These are phyloP conservation scores for Cephus sareptanus DNA, from an alignment of 2,888 invertebrate genomes.

Conservation along the genomic window DNA sequence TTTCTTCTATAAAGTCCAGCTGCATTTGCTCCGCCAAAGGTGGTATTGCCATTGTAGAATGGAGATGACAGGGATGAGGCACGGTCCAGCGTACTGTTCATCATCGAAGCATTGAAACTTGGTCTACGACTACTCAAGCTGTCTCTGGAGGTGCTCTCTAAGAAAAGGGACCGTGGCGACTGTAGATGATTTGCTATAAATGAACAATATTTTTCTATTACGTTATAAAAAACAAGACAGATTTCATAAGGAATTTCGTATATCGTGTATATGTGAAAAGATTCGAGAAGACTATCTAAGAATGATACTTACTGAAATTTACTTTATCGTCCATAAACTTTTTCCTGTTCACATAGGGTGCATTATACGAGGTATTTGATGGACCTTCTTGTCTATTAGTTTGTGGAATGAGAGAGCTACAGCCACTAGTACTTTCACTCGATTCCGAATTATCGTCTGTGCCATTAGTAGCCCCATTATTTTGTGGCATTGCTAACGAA, in stretches of 20 bases:
- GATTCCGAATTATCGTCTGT: constrained; percentile 70
- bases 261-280: background rate
- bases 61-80: constrained; percentile 71
- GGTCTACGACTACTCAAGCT: constrained; percentile 68
- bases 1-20: constrained; percentile 52
- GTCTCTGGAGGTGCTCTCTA: constrained; percentile 63
- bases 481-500: constrained; percentile 31
- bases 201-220: constrained; percentile 11
- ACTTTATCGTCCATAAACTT: constrained; percentile 55
- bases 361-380: constrained; percentile 42
- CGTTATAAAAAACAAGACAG: background rate
- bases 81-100: constrained; percentile 64
- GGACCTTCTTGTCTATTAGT: constrained; percentile 58
- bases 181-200: constrained; percentile 56
- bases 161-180: constrained; percentile 61
- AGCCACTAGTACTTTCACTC: constrained; percentile 71
- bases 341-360: constrained; percentile 48
- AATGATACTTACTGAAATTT: constrained; percentile 48
- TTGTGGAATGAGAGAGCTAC: constrained; percentile 69
- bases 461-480: constrained; percentile 55
- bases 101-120: constrained; percentile 68
- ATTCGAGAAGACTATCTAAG: background rate
- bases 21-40: constrained; percentile 78
- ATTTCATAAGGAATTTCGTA: background rate
- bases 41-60: constrained; percentile 80